These are phyloP conservation scores for Peromyscus melanophrys DNA, from an alignment of 2,797 vertebrate genomes.

Conservation along the genomic window DNA sequence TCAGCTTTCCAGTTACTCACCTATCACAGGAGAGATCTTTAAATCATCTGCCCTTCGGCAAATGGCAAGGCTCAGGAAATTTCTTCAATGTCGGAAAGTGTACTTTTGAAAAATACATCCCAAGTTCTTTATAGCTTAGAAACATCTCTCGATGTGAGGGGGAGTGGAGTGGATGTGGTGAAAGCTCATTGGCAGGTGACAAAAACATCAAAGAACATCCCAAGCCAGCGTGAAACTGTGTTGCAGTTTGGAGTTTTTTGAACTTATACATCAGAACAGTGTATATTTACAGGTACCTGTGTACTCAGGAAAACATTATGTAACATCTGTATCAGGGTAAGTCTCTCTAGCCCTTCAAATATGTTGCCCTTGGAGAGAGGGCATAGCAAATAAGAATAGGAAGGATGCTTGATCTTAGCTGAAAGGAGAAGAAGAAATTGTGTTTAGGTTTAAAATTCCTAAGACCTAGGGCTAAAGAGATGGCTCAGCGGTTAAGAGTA, in stretches of 20 bases:
- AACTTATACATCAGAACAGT: background rate
- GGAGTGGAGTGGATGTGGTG: background rate
- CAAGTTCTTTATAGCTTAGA: constrained; percentile 58
- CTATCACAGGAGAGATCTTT: constrained; percentile 63
- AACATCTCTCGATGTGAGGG: background rate
- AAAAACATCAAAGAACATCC: constrained; percentile 38
- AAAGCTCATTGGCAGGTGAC: background rate
- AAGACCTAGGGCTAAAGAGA: background rate
- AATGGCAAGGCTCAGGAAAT: constrained; percentile 65
- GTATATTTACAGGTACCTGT: background rate
- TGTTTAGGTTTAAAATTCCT: constrained; percentile 26
- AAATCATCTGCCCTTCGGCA: constrained; percentile 76
- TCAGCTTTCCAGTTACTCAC: constrained; percentile 72
- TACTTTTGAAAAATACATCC: constrained; percentile 73
- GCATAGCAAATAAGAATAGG: background rate
- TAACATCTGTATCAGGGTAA: background rate
- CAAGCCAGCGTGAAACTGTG: background rate
- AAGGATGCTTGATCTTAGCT: background rate
- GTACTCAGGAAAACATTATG: background rate
- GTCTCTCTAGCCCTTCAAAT: background rate
- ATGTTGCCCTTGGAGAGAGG: background rate
- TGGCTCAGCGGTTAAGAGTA: background rate
- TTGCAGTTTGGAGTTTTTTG: background rate
- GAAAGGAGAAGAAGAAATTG: background rate
- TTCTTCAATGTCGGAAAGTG: constrained; percentile 62